Evolutionary conservation across 2,888 invertebrate genomes (phyloP).

Genomic region (Allacma fusca): DNA sequence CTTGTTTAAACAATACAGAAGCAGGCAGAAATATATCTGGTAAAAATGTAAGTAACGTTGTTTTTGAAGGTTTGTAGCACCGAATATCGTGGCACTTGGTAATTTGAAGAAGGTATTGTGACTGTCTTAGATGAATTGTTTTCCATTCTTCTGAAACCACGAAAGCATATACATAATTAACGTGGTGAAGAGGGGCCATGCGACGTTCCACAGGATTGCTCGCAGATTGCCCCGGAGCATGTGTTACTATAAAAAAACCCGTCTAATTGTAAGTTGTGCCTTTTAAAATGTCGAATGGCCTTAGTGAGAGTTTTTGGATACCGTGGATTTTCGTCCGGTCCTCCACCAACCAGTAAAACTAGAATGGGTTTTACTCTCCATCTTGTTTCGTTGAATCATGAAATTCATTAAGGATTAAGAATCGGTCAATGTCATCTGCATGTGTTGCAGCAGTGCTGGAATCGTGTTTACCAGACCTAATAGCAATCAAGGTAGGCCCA

Average conservation of each 20-base stretch:
- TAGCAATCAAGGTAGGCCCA: conserved; percentile 65
- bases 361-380: no score
- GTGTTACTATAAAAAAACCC: conserved; percentile 56
- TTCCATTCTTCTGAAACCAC: conserved; percentile 30
- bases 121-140: conserved; percentile 29
- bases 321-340: conserved; percentile 60
- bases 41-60: conserved; percentile 9
- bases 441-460: conserved; percentile 61
- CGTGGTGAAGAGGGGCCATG: no score
- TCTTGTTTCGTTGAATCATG: no score
- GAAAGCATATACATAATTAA: no score
- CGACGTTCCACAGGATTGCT: conserved; percentile 61
- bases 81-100: conserved; percentile 37
- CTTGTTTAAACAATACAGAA: no score
- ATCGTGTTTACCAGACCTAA: conserved; percentile 62
- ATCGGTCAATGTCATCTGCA: conserved; percentile 62
- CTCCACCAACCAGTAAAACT: no score
- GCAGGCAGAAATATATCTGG: not conserved
- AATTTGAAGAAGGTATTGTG: conserved; percentile 42
- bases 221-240: conserved; percentile 61
- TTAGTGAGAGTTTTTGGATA: conserved; percentile 52
- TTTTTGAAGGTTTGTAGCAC: conserved; percentile 13
- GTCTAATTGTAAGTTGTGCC: conserved; percentile 52
- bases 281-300: conserved; percentile 53
- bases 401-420: no score